A percentile compares a stretch with the other conserved stretches of the same genome.
Conservation (phyloP, 2,113 vertebrate genomes). For the Sinocyclocheilus maitianheensis region DNA sequence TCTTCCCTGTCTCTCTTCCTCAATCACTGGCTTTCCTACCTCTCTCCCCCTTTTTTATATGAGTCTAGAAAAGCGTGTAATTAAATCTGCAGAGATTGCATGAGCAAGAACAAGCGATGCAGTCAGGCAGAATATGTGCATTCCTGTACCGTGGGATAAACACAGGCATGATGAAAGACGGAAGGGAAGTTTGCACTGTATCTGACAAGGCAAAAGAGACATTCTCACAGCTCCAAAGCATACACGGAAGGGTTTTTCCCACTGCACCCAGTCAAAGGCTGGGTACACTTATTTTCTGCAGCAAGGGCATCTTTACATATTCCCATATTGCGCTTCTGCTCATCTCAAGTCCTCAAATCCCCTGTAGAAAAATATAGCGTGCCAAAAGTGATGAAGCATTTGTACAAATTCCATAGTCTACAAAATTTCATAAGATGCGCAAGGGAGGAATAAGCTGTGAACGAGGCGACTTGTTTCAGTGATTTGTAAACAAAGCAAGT, state of each 20-base stretch:
- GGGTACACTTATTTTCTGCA: constrained; percentile 45
- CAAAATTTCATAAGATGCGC: background rate
- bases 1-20: constrained; percentile 21
- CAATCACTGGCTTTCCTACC: constrained; percentile 26
- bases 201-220: constrained; percentile 58
- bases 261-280: constrained; percentile 47
- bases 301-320: constrained; percentile 32
- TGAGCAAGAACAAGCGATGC: constrained; percentile 74
- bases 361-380: constrained; percentile 24
- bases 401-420: constrained; percentile 5
- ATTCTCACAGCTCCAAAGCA: constrained; percentile 41
- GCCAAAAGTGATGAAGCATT: constrained; percentile 9
- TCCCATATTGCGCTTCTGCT: background rate
- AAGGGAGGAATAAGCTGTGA: background rate
- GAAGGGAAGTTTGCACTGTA: constrained; percentile 61
- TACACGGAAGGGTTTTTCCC: constrained; percentile 57
- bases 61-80: constrained; percentile 76
- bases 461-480: constrained; percentile 41
- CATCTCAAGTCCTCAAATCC: constrained; percentile 26
- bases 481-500: constrained; percentile 56
- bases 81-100: constrained; percentile 74
- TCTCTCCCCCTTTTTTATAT: constrained; percentile 57
- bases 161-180: constrained; percentile 65
- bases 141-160: constrained; percentile 72
- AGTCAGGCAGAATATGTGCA: constrained; percentile 72